Evolutionary conservation across 2,797 vertebrate species (phyloP), one percentile per base, ranked within the genome.

Genomic region (Pipistrellus pipistrellus): DNA sequence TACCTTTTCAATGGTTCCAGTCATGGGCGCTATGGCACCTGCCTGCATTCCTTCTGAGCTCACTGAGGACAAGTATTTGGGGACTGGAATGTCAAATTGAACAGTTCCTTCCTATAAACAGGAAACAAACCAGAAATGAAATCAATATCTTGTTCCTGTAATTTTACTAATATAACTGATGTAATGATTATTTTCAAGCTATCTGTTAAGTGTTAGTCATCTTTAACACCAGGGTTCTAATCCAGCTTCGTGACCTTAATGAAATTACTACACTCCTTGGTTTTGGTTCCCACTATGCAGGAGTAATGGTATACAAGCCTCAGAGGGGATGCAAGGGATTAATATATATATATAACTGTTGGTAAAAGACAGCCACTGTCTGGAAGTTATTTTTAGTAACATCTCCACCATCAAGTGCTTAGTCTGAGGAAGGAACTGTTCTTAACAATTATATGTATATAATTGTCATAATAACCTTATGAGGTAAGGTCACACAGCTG

Each of bases 1-100:
- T 97, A 99, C 99, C 99, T 99, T 99, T 98, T 99, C 99, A 85
- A 99, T 99, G 51, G 99, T 99, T 94, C 99, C 99, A 0, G 99
- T 99, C 99, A 99, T 99, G 71, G 99, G 99, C 0, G 99, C 99
- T 66, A 99, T 93, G 0, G 99, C 98, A 21, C 99, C 99, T 2
- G 98, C 98, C 59, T 98, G 99, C 32, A 96, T 92, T 69, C 97
- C 99, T 5, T 97, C 96, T 6, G 98, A 98, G 75, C 98, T 98
- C 86, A 97, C 97, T 17, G 98, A 98, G 30, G 99, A 99, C 95
- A 99, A 98, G 95, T 99, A 99, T 95, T 99, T 99, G 13, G 99
- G 99, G 53, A 99, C 98, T 0, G 99, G 99, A 44, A 99, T 97
- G 8, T 97, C 98, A 88, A 99, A 96, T 97, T 99, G 98, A 11